Conservation (phyloP, 2,113 vertebrate species). For the Cyanoramphus novaezelandiae region DNA sequence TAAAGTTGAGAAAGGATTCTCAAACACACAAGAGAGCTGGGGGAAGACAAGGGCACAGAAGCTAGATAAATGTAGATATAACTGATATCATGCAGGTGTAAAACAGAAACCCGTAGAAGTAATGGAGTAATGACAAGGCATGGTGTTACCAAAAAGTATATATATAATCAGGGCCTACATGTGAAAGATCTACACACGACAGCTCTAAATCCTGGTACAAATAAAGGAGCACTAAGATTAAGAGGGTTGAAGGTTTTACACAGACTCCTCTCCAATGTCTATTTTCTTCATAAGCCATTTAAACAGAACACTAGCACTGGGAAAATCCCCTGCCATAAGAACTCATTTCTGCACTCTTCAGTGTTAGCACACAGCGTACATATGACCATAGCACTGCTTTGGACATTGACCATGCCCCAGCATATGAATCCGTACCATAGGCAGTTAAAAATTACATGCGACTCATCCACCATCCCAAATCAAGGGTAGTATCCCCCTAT, state of each 20-base stretch:
- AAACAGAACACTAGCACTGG: not conserved
- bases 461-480: not conserved
- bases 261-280: not conserved
- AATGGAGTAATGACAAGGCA: not conserved
- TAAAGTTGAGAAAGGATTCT: not conserved
- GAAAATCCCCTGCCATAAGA: not conserved
- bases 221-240: not conserved
- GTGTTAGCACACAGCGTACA: not conserved
- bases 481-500: not conserved
- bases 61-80: not conserved
- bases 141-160: not conserved
- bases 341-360: not conserved
- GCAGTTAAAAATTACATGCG: not conserved
- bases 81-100: not conserved
- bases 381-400: rapidly evolving
- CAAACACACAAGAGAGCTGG: not conserved
- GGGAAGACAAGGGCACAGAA: not conserved
- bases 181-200: not conserved
- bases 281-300: not conserved
- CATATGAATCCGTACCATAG: not conserved
- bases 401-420: not conserved
- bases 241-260: not conserved
- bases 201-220: not conserved
- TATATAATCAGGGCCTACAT: not conserved
- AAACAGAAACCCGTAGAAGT: not conserved